Evolutionary conservation across 2,113 vertebrate species (phyloP).

Genomic region (Symphodus melops): DNA sequence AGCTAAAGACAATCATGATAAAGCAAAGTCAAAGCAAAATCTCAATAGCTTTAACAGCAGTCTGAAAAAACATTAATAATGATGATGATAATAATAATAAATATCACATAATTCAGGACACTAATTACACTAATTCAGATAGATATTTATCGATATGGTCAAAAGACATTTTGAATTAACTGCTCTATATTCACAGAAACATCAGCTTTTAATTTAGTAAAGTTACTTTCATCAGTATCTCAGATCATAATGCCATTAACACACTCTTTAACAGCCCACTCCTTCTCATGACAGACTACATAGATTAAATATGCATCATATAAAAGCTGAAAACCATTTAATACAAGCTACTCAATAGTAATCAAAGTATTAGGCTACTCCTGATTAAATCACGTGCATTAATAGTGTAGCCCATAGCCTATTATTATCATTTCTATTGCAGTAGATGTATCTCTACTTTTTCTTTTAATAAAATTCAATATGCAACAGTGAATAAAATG

Average conservation of each 20-base stretch:
- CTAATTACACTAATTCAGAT: too few relatives aligned
- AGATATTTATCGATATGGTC: neutral
- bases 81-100: neutral
- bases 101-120: too few relatives aligned
- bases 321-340: too few relatives aligned
- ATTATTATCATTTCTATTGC: neutral
- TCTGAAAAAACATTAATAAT: neutral
- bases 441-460: neutral
- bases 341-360: too few relatives aligned
- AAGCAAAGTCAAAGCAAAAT: neutral
- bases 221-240: neutral
- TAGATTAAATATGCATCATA: too few relatives aligned
- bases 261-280: too few relatives aligned
- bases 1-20: neutral
- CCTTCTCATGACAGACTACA: too few relatives aligned
- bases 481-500: too few relatives aligned
- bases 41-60: too few relatives aligned
- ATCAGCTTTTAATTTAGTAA: neutral
- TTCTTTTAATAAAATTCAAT: neutral
- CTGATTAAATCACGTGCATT: too few relatives aligned
- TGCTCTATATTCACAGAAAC: neutral
- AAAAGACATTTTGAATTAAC: neutral
- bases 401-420: neutral
- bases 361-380: too few relatives aligned
- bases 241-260: too few relatives aligned